Evolutionary conservation across 2,888 invertebrate species (phyloP).

Genomic region (Drepana falcataria): DNA sequence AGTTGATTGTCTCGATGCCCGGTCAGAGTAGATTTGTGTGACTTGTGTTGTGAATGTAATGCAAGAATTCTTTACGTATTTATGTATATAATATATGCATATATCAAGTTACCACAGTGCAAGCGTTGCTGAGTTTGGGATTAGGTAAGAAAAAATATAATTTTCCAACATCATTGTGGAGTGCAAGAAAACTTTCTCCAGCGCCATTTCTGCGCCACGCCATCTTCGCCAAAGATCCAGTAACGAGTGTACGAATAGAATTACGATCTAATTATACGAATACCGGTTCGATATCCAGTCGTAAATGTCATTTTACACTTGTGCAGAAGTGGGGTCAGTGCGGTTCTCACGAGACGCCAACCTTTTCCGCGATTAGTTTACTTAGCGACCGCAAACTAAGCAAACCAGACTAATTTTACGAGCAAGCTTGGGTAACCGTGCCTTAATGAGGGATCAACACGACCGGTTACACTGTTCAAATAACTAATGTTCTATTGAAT

Average conservation of each 20-base stretch:
- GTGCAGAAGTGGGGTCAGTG: constrained; percentile 9
- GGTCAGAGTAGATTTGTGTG: no score
- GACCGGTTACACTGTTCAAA: constrained; percentile 11
- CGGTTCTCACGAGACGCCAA: constrained; percentile 42
- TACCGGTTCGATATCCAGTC: constrained; percentile 36
- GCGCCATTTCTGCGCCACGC: background rate
- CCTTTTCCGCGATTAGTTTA: constrained; percentile 39
- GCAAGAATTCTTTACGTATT: no score
- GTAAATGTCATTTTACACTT: constrained; percentile 64
- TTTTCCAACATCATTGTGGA: no score
- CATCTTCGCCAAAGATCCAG: constrained; percentile 36
- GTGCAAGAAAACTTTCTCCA: background rate
- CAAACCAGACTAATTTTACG: constrained; percentile 42
- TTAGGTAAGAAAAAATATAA: no score
- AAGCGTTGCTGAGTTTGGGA: no score
- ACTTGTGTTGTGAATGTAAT: no score
- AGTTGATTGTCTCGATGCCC: no score
- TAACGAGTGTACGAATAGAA: constrained; percentile 48
- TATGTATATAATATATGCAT: no score
- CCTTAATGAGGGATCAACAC: constrained; percentile 45
- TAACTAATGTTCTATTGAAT: constrained; percentile 1
- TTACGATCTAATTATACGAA: constrained; percentile 68
- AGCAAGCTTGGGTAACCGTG: constrained; percentile 33
- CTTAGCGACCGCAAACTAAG: constrained; percentile 32
- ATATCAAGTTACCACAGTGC: no score